Percentiles rank a stretch among this genome's conserved stretches.
phyloP scores from a whole-genome alignment of 2,888 invertebrate genomes.

The Dorcus hopei region DNA sequence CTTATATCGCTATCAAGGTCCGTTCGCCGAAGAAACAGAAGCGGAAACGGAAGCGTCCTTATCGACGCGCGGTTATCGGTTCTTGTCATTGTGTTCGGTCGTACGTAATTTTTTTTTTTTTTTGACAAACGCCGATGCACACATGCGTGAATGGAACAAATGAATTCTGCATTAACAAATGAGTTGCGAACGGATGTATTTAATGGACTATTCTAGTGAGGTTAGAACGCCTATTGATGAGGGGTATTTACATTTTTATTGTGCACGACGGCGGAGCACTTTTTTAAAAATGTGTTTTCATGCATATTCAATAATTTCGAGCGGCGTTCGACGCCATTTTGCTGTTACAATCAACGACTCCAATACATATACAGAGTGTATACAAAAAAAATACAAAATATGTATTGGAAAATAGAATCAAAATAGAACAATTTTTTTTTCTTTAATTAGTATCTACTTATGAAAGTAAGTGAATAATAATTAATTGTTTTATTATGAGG shows the following conservation, averaged over 20 bases:
- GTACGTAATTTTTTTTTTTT: neutral
- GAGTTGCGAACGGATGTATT: conserved; percentile 44
- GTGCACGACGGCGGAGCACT: conserved; percentile 12
- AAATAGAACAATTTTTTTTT: too few relatives aligned
- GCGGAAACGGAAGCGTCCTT: conserved; percentile 43
- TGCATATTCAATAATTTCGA: conserved; percentile 23
- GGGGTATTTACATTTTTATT: conserved; percentile 36
- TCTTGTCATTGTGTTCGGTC: conserved; percentile 36
- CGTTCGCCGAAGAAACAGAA: conserved; percentile 11
- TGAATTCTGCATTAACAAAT: conserved; percentile 47
- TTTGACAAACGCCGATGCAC: conserved; percentile 35
- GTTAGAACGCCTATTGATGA: conserved; percentile 27
- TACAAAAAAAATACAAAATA: too few relatives aligned
- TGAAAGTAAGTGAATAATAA: too few relatives aligned
- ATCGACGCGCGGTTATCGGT: conserved; percentile 40
- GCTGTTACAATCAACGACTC: too few relatives aligned
- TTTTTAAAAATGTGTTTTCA: conserved; percentile 19
- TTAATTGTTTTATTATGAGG: too few relatives aligned
- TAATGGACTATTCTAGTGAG: conserved; percentile 43
- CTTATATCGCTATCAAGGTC: neutral
- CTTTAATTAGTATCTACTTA: too few relatives aligned
- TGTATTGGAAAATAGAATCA: too few relatives aligned
- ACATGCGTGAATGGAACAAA: conserved; percentile 47
- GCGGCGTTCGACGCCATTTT: neutral
- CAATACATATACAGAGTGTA: too few relatives aligned